phyloP scores from a whole-genome alignment of 2,888 invertebrate species.

The Hirtodrosophila confusa region DNA sequence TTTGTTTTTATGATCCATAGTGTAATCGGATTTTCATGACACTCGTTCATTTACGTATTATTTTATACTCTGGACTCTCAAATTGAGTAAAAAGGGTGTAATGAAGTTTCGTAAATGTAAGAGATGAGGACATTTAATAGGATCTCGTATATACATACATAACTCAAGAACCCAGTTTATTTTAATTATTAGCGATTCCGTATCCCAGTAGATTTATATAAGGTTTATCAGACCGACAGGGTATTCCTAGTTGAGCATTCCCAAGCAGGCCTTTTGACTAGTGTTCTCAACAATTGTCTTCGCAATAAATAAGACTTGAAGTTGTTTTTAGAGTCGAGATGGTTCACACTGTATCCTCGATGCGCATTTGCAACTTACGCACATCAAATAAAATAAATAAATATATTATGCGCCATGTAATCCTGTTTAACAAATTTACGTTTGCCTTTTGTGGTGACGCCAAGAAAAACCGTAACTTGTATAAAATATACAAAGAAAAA shows the following conservation, averaged over 20 bases:
- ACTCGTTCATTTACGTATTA: constrained; percentile 3
- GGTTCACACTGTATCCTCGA: constrained; percentile 5
- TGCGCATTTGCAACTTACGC: constrained; percentile 45
- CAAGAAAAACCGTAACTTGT: constrained; percentile 61
- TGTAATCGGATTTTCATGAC: constrained; percentile 12
- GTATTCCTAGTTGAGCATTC: background rate
- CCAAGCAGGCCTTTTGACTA: background rate
- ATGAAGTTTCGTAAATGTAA: background rate
- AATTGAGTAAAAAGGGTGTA: background rate
- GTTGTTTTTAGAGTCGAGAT: too few relatives aligned
- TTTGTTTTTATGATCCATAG: constrained; percentile 47
- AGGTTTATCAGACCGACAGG: background rate
- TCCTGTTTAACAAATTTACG: constrained; percentile 73
- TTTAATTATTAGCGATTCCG: too few relatives aligned
- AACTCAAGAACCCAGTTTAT: too few relatives aligned
- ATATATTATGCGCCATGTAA: constrained; percentile 67
- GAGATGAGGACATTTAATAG: too few relatives aligned
- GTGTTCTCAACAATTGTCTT: constrained; percentile 2
- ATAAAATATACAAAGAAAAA: constrained; percentile 63
- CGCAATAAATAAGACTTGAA: constrained; percentile 19
- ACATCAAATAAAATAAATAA: constrained; percentile 57
- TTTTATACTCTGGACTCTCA: constrained; percentile 1
- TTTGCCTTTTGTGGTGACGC: constrained; percentile 58
- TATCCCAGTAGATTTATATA: too few relatives aligned
- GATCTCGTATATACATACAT: too few relatives aligned